These are phyloP conservation scores for Temnothorax nylanderi DNA, from an alignment of 1,140 invertebrate genomes.

Conservation along the genomic window DNA sequence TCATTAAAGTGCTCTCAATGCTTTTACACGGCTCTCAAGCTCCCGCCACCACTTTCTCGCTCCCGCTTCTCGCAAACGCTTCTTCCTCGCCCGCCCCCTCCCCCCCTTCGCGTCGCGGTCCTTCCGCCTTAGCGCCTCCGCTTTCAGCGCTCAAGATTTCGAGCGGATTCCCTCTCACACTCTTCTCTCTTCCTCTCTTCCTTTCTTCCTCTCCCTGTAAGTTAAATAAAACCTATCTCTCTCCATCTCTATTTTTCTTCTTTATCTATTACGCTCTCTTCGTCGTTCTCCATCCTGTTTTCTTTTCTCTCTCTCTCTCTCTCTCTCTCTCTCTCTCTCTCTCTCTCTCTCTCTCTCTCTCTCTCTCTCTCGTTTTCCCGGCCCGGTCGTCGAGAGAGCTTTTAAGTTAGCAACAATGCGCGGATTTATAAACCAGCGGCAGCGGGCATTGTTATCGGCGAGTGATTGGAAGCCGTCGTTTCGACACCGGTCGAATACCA, in stretches of 20 bases:
- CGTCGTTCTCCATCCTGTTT: neutral
- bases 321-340: neutral
- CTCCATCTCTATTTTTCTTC: slow-evolving; percentile 45
- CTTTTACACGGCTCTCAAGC: slow-evolving; percentile 79
- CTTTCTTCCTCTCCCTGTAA: neutral
- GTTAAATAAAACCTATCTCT: slow-evolving; percentile 30
- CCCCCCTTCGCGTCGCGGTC: slow-evolving; percentile 39
- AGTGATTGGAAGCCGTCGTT: slow-evolving; percentile 79
- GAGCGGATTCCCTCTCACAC: slow-evolving; percentile 65
- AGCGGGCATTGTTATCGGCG: slow-evolving; percentile 80
- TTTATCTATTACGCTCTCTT: neutral
- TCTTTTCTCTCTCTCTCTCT: neutral
- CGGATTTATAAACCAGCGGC: slow-evolving; percentile 81
- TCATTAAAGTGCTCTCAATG: slow-evolving; percentile 84
- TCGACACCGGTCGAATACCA: slow-evolving; percentile 82
- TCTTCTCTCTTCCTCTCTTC: neutral
- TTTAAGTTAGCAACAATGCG: slow-evolving; percentile 82
- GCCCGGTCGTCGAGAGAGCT: slow-evolving; percentile 71
- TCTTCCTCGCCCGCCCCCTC: slow-evolving; percentile 28
- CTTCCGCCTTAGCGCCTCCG: slow-evolving; percentile 63
- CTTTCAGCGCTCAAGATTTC: slow-evolving; percentile 69
- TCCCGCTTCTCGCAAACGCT: slow-evolving; percentile 68
- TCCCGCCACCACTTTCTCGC: slow-evolving; percentile 69
- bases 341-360: neutral
- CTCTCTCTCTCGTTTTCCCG: neutral